Evolutionary conservation across 2,888 invertebrate genomes (phyloP).

Genomic region (Blastobasis adustella): DNA sequence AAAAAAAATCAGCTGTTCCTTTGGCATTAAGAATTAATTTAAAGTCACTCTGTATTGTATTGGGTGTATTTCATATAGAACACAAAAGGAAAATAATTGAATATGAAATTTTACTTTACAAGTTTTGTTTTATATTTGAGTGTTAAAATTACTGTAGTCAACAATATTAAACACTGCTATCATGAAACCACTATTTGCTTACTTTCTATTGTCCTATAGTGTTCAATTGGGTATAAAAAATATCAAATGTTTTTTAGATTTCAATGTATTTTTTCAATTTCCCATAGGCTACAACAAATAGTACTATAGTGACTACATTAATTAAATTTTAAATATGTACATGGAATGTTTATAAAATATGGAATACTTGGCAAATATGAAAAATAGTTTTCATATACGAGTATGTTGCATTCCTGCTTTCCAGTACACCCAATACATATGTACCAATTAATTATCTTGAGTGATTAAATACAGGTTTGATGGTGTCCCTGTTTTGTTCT

Average conservation of each 20-base stretch:
- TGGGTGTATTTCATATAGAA: not conserved
- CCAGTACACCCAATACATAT: not conserved
- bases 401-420: not conserved
- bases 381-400: not conserved
- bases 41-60: not conserved
- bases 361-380: not conserved
- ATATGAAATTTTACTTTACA: not conserved
- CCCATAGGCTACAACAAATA: not conserved
- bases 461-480: conserved; percentile 68
- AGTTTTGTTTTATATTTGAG: not conserved
- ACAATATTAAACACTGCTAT: not conserved
- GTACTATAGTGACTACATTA: not conserved
- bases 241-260: not conserved
- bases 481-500: conserved; percentile 94
- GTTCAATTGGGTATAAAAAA: not conserved
- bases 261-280: not conserved
- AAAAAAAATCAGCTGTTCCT: not conserved
- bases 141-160: not conserved
- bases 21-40: not conserved
- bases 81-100: not conserved
- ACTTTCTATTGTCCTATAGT: not conserved
- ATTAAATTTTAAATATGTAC: not conserved
- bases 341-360: not conserved
- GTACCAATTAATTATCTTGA: not conserved
- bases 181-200: not conserved